These are phyloP conservation scores for Macropus fuliginosus DNA, from an alignment of 2,797 vertebrate genomes.

Conservation along the genomic window DNA sequence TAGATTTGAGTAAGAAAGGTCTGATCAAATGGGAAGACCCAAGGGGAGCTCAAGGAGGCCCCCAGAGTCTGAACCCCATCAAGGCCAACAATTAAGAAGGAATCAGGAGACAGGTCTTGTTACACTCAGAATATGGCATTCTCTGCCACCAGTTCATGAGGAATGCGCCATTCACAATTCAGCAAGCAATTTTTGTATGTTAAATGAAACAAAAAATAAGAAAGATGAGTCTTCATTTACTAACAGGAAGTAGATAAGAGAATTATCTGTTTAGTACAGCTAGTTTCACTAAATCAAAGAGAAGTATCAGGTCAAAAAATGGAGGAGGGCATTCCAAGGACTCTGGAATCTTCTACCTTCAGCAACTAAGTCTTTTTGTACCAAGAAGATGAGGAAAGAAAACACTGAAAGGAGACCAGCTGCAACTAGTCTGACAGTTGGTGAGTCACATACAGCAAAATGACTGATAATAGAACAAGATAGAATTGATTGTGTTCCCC, in stretches of 20 bases:
- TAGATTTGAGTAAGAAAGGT: too few species aligned
- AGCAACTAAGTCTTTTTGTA: too few species aligned
- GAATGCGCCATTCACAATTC: not conserved
- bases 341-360: too few species aligned
- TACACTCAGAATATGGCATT: not conserved
- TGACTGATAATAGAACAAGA: too few species aligned
- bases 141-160: not conserved
- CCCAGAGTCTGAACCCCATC: too few species aligned
- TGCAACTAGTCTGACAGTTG: too few species aligned
- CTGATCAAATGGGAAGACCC: too few species aligned
- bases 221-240: not conserved
- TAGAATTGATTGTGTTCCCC: too few species aligned
- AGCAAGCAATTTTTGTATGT: not conserved
- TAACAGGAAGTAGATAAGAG: not conserved
- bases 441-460: too few species aligned
- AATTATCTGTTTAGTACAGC: not conserved
- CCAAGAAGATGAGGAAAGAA: too few species aligned
- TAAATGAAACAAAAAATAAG: not conserved
- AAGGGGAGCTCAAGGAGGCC: too few species aligned
- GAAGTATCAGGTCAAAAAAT: not conserved
- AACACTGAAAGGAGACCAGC: too few species aligned
- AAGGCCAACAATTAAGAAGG: not conserved
- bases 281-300: not conserved
- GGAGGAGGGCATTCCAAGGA: not conserved
- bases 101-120: not conserved